Percentiles rank a stretch among this genome's conserved stretches.
phyloP scores from a whole-genome alignment of 2,797 vertebrate species.

The Coregonus sp. region DNA sequence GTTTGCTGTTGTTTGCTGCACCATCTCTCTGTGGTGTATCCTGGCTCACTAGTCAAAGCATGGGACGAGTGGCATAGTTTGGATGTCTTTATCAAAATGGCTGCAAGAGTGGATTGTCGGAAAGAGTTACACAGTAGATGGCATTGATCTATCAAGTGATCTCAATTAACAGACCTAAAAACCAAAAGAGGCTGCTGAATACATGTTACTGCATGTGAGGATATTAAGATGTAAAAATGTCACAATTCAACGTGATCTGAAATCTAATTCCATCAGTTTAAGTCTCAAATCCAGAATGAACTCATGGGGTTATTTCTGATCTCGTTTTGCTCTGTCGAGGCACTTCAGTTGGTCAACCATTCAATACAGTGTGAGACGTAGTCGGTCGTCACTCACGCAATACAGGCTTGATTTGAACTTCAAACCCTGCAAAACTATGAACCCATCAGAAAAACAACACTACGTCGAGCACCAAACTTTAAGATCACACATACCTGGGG shows the following conservation, averaged over 20 bases:
- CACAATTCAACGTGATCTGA: slow-evolving; percentile 35
- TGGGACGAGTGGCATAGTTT: not conserved
- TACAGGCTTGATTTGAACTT: slow-evolving; percentile 56
- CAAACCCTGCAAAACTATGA: slow-evolving; percentile 47
- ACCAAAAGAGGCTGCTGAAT: slow-evolving; percentile 29
- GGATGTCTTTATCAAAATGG: slow-evolving; percentile 36
- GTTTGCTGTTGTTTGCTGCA: not conserved
- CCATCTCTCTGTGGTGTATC: slow-evolving; percentile 19
- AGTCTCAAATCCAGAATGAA: slow-evolving; percentile 47
- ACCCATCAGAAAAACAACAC: slow-evolving; percentile 57
- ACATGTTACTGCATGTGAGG: not conserved
- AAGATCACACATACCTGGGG: slow-evolving; percentile 57
- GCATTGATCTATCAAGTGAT: slow-evolving; percentile 40
- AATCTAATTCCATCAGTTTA: slow-evolving; percentile 46
- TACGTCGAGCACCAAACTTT: slow-evolving; percentile 73
- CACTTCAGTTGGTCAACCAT: slow-evolving; percentile 76
- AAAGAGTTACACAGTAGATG: slow-evolving; percentile 46
- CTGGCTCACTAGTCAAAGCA: slow-evolving; percentile 7
- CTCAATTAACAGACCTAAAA: slow-evolving; percentile 45
- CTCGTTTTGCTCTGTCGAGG: slow-evolving; percentile 69
- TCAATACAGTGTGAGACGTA: slow-evolving; percentile 66
- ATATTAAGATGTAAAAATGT: slow-evolving; percentile 21
- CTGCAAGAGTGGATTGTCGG: slow-evolving; percentile 63
- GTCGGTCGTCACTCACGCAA: slow-evolving; percentile 64
- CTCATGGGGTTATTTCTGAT: slow-evolving; percentile 50